Evolutionary conservation across 2,888 invertebrate species (phyloP).

Genomic region (Argyresthia goedartella): DNA sequence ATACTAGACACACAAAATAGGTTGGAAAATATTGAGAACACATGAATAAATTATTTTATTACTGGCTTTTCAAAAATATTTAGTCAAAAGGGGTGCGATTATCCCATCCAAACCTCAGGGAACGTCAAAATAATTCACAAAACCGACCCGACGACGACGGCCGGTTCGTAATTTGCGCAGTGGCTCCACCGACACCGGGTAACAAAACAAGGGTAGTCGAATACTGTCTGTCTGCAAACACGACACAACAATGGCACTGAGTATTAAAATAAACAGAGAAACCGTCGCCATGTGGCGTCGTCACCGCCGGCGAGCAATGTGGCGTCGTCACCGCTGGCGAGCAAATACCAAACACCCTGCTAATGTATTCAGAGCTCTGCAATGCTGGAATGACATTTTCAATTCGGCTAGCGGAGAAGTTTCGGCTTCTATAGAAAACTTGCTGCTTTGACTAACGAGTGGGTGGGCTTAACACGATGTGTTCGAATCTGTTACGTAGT

Average conservation of each 20-base stretch:
- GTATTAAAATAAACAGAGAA: conserved; percentile 66
- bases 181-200: conserved; percentile 6
- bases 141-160: not conserved
- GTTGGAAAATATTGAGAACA: too few relatives aligned
- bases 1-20: too few relatives aligned
- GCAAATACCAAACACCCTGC: conserved; percentile 30
- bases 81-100: too few relatives aligned
- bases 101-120: too few relatives aligned
- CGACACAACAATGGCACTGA: conserved; percentile 60
- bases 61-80: too few relatives aligned
- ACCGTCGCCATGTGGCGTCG: conserved; percentile 56
- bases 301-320: conserved; percentile 50
- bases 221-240: conserved; percentile 52
- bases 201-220: conserved; percentile 51
- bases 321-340: conserved; percentile 45
- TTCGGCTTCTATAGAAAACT: not conserved
- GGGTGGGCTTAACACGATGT: too few relatives aligned
- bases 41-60: too few relatives aligned
- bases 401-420: not conserved
- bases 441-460: not conserved
- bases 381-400: conserved; percentile 15
- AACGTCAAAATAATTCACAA: too few relatives aligned
- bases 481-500: too few relatives aligned
- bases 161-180: not conserved
- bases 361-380: conserved; percentile 48